Evolutionary conservation across 2,888 invertebrate species (phyloP), one percentile per base, ranked within the genome.

Genomic region (Erebia palarica): DNA sequence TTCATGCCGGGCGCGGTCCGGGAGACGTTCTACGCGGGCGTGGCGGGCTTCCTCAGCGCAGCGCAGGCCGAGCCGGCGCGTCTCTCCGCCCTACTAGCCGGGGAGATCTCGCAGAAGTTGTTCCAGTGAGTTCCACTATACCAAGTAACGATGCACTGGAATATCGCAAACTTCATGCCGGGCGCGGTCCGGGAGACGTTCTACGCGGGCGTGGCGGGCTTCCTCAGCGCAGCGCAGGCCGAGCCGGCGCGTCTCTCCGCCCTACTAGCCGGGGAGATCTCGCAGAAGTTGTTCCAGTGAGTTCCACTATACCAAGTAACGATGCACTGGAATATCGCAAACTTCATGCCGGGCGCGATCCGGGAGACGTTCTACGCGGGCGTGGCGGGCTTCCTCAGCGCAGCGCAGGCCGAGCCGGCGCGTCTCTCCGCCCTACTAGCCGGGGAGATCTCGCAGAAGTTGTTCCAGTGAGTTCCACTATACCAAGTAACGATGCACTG

Each of bases 261-360:
- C 1, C 59, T 91, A 13, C 77, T 93, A 8, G 75, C 76, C 1
- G 96, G 95, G 5, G 97, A 98, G 82, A 94, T 98, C 80, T 95
- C 96, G 18, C 97, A 97, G 86, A 96, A 96, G 83, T 91, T 98
- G 66, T 97, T 97, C 84, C 94, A 95, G 97, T 97, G 84, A 93
- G 94, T 78, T 27, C 7, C 13, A 61, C 16, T 51, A 9, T 10
- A 44, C 44, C 4, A 53, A 13, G 58, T 27, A 4, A 58, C 13
- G 13, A 58, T 58, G 58, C 58, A 21, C 58, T 21, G 27, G 27
- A 58, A 58, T 10, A 91, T 99, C 75, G 95, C 96, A 21, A 96
- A 97, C 79, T 96, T 96, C 86, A 92, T 99, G 71, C 98, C 98
- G 0, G 94, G 81, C 3, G 73, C 77, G 0, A 90, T 92, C 44